phyloP scores from a whole-genome alignment of 1,140 invertebrate genomes.

The Temnothorax curvispinosus region DNA sequence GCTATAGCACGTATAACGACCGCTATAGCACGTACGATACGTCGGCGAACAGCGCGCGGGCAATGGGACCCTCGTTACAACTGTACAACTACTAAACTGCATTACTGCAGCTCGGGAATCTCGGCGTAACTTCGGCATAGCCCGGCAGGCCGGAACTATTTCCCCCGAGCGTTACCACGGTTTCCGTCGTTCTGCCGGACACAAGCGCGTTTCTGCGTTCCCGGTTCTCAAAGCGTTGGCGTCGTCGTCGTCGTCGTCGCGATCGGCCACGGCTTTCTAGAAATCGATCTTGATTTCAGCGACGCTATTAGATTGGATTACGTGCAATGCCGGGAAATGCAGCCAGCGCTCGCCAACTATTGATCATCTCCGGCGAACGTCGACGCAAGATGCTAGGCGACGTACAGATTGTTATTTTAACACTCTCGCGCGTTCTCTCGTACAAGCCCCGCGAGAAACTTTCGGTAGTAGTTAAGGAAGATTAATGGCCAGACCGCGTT shows the following conservation, averaged over 20 bases:
- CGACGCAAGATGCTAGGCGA: slow-evolving; percentile 53
- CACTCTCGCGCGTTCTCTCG: slow-evolving; percentile 10
- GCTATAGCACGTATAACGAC: not conserved
- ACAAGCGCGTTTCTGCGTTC: slow-evolving; percentile 12
- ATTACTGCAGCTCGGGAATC: slow-evolving; percentile 69
- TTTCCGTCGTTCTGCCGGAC: slow-evolving; percentile 30
- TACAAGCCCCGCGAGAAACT: slow-evolving; percentile 24
- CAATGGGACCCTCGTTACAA: slow-evolving; percentile 72
- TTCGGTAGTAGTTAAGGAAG: slow-evolving; percentile 50
- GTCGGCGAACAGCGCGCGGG: not conserved
- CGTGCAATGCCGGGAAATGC: not conserved
- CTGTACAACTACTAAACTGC: slow-evolving; percentile 73
- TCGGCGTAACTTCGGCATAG: slow-evolving; percentile 59
- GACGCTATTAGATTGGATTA: slow-evolving; percentile 21
- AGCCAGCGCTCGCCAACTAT: slow-evolving; percentile 13
- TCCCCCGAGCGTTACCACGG: slow-evolving; percentile 63
- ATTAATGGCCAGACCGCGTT: slow-evolving; percentile 40
- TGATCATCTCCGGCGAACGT: slow-evolving; percentile 48
- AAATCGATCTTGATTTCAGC: slow-evolving; percentile 39
- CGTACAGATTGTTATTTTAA: slow-evolving; percentile 56
- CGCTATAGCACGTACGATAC: slow-evolving; percentile 4
- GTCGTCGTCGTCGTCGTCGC: not conserved
- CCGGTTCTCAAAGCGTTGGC: slow-evolving; percentile 42
- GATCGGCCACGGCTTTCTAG: slow-evolving; percentile 6
- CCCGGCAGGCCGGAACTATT: slow-evolving; percentile 26